phyloP scores from a whole-genome alignment of 2,888 invertebrate genomes.

The Gastrophysa polygoni region DNA sequence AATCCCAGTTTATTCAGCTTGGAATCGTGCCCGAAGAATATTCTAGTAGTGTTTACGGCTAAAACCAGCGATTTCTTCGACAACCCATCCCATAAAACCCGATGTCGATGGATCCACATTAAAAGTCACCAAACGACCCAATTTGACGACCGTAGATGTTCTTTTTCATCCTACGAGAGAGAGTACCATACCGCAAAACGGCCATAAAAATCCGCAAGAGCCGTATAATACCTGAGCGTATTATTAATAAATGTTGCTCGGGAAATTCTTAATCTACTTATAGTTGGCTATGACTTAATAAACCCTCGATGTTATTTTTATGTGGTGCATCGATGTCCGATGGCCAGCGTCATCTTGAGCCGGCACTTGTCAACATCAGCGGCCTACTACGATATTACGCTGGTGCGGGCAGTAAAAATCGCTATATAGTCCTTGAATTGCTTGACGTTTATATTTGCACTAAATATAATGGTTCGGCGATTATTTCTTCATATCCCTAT shows the following conservation, averaged over 20 bases:
- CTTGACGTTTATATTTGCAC: conserved; percentile 43
- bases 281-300: conserved; percentile 49
- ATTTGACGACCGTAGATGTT: conserved; percentile 22
- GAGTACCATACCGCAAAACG: conserved; percentile 35
- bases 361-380: conserved; percentile 47
- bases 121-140: conserved; percentile 28
- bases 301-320: conserved; percentile 50
- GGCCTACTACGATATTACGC: conserved; percentile 35
- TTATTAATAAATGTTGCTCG: conserved; percentile 26
- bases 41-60: conserved; percentile 31
- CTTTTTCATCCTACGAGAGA: conserved; percentile 24
- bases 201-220: conserved; percentile 32
- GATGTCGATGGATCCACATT: conserved; percentile 35
- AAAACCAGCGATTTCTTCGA: conserved; percentile 27
- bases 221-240: conserved; percentile 46
- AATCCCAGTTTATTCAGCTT: background rate
- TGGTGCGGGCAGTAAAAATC: conserved; percentile 43
- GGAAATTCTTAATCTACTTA: conserved; percentile 40
- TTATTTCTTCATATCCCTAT: conserved; percentile 40
- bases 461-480: conserved; percentile 41
- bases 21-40: conserved; percentile 14
- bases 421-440: conserved; percentile 28
- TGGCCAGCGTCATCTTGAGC: conserved; percentile 40
- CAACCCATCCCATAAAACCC: conserved; percentile 37
- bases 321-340: conserved; percentile 46